phyloP scores from a whole-genome alignment of 2,888 invertebrate genomes.

The Amphiduros pacificus region DNA sequence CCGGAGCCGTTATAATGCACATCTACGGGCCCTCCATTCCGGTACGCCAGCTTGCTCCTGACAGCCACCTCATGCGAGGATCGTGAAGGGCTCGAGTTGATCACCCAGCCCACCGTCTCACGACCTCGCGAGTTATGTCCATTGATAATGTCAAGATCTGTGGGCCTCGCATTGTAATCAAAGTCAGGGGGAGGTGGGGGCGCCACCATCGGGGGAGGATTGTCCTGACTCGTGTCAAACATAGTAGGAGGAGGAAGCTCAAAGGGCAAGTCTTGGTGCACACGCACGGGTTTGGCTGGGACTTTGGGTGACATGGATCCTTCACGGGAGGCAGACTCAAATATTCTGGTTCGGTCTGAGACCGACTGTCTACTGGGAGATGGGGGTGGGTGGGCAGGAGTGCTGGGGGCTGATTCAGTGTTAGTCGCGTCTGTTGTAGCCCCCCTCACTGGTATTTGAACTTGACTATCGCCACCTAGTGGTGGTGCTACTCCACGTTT shows the following conservation, averaged over 20 bases:
- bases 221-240: conserved; percentile 9
- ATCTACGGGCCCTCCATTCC: neutral
- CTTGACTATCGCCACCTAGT: neutral
- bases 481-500: neutral
- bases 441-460: conserved; percentile 6
- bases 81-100: conserved; percentile 2
- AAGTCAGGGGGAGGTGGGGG: conserved; percentile 12
- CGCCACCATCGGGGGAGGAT: conserved; percentile 11
- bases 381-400: neutral
- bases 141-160: conserved; percentile 11
- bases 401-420: conserved; percentile 1
- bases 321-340: conserved; percentile 3
- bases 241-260: conserved; percentile 12
- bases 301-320: conserved; percentile 2
- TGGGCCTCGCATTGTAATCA: neutral
- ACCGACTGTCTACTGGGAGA: neutral
- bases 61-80: neutral
- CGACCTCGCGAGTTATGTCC: conserved; percentile 9
- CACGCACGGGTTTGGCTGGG: neutral
- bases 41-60: neutral
- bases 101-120: conserved; percentile 17
- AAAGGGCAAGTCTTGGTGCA: neutral
- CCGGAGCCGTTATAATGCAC: neutral
- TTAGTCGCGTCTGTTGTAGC: conserved; percentile 14
- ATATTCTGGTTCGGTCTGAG: conserved; percentile 5